Percentiles rank a stretch among this genome's conserved stretches.
Conservation (phyloP, 2,888 invertebrate genomes). For the Listrodromus nycthemerus region DNA sequence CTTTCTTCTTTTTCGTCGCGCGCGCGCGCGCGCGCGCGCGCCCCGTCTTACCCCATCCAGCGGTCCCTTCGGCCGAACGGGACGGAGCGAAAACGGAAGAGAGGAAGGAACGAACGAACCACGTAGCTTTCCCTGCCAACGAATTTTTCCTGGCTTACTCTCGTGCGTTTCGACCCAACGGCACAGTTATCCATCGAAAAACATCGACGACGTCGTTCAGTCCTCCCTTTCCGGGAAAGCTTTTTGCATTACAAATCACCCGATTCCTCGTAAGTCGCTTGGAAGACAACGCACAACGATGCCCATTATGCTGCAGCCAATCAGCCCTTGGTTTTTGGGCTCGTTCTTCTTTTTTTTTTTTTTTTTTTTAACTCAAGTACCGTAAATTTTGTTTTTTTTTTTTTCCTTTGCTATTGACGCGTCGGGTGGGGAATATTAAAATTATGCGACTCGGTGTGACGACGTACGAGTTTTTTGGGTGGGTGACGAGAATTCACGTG, state of each 20-base stretch:
- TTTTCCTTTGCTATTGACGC: neutral
- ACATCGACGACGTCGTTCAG: constrained; percentile 17
- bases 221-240: constrained; percentile 74
- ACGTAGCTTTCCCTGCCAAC: constrained; percentile 40
- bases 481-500: neutral
- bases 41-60: constrained; percentile 36
- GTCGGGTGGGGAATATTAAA: neutral
- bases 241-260: constrained; percentile 80
- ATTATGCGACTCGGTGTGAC: neutral
- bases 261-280: constrained; percentile 67
- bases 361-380: neutral
- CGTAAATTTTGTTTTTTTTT: neutral
- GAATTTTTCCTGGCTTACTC: constrained; percentile 32
- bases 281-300: constrained; percentile 64
- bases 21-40: constrained; percentile 12
- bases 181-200: constrained; percentile 19
- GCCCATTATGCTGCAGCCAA: constrained; percentile 13
- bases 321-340: neutral
- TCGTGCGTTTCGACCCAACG: constrained; percentile 8
- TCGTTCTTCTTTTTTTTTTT: neutral
- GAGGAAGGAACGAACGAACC: constrained; percentile 40
- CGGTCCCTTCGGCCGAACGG: constrained; percentile 28
- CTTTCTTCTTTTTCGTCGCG: constrained; percentile 24
- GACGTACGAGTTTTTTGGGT: neutral
- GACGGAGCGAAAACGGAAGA: constrained; percentile 23